Conservation (phyloP, 2,113 vertebrate genomes). For the Edolisoma coerulescens region DNA sequence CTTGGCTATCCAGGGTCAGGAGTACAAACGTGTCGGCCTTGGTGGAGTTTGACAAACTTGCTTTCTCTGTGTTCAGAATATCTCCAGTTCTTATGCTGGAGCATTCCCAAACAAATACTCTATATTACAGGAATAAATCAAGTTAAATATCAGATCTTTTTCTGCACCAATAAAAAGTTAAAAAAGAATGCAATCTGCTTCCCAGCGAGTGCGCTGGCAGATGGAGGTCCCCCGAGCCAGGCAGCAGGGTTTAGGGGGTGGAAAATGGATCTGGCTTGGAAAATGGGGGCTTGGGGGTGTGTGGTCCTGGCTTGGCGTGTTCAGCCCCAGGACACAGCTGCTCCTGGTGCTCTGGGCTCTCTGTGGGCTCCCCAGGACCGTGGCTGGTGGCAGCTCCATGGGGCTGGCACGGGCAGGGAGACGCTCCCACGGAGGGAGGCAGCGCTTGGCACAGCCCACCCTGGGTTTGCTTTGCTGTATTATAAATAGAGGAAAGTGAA, state of each 20-base stretch:
- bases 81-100: background rate
- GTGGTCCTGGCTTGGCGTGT: fast-evolving
- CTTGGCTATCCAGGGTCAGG: fast-evolving
- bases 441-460: conserved; percentile 1
- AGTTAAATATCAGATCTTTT: background rate
- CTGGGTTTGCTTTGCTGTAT: background rate
- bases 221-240: background rate
- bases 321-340: background rate
- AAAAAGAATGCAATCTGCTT: background rate
- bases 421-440: background rate
- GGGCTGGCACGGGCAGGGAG: background rate
- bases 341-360: background rate
- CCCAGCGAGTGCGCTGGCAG: background rate
- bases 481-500: background rate
- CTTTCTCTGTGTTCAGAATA: background rate
- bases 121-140: conserved; percentile 26
- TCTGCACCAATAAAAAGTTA: background rate
- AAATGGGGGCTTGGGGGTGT: background rate
- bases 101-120: background rate
- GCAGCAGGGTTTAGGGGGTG: background rate
- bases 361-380: background rate
- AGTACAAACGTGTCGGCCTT: fast-evolving
- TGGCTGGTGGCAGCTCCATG: background rate
- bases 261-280: background rate
- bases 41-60: background rate